Conservation (phyloP, 2,113 vertebrate genomes). For the Pitta sordida region DNA sequence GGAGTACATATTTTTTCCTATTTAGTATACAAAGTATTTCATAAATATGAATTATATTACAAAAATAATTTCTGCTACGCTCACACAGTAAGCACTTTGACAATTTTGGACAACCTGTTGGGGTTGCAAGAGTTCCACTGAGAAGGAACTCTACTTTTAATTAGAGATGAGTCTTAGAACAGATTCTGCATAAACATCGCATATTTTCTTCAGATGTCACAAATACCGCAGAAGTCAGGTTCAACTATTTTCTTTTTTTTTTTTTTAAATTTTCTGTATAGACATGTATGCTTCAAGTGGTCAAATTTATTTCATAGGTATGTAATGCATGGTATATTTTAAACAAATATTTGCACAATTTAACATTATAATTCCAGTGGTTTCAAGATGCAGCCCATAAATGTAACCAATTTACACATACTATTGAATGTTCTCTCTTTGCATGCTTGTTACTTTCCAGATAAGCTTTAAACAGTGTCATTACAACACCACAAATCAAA, state of each 20-base stretch:
- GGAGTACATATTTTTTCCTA: conserved; percentile 80
- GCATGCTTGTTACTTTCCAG: conserved; percentile 78
- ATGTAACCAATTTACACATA: conserved; percentile 80
- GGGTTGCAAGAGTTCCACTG: conserved; percentile 76
- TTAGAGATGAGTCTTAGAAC: conserved; percentile 69
- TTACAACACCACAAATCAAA: conserved; percentile 74
- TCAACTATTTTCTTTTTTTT: conserved; percentile 42
- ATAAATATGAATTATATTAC: conserved; percentile 99
- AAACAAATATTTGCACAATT: conserved; percentile 81
- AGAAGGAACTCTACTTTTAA: conserved; percentile 69
- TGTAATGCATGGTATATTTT: conserved; percentile 76
- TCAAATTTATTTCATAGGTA: conserved; percentile 78
- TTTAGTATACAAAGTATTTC: conserved; percentile 98
- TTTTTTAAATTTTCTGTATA: conserved; percentile 64
- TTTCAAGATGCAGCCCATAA: conserved; percentile 82
- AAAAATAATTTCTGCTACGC: conserved; percentile 99
- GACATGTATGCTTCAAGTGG: conserved; percentile 72
- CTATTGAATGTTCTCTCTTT: conserved; percentile 78
- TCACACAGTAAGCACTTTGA: conserved; percentile 99
- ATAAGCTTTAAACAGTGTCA: conserved; percentile 75
- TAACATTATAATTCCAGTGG: conserved; percentile 78
- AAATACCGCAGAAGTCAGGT: conserved; percentile 67
- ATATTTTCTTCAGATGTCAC: conserved; percentile 71
- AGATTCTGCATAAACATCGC: conserved; percentile 72
- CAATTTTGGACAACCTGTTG: conserved; percentile 80